Conservation (phyloP, 2,888 invertebrate species). For the Allophyes oxyacanthae region DNA sequence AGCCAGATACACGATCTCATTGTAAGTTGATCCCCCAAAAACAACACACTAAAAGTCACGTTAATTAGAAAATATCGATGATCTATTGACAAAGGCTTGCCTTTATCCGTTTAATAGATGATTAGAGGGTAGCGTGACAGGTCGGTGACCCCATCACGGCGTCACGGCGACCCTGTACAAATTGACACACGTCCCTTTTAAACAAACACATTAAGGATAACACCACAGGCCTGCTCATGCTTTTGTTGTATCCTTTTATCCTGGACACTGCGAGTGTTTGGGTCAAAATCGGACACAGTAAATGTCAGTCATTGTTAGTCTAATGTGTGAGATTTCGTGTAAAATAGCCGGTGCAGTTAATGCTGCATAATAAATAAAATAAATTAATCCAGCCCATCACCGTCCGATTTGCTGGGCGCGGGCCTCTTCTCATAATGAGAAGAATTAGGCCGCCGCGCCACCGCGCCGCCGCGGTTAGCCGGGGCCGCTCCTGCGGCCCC, state of each 20-base stretch:
- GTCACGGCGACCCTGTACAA: conserved; percentile 60
- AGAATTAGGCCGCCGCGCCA: too few relatives aligned
- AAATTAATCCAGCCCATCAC: too few relatives aligned
- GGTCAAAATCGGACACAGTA: conserved; percentile 1
- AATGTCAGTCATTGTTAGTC: conserved; percentile 3
- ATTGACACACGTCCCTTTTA: conserved; percentile 68
- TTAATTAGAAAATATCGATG: conserved; percentile 63
- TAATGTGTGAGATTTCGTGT: background rate
- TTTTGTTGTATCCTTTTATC: conserved; percentile 43
- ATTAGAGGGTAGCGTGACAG: conserved; percentile 50
- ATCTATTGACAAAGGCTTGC: conserved; percentile 61
- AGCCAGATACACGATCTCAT: conserved; percentile 29
- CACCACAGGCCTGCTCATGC: conserved; percentile 36
- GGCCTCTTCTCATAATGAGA: too few relatives aligned
- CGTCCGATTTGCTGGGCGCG: too few relatives aligned
- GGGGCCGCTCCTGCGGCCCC: too few relatives aligned
- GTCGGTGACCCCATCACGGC: conserved; percentile 52
- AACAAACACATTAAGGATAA: conserved; percentile 59
- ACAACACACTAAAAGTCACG: conserved; percentile 41
- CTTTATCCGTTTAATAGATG: conserved; percentile 58
- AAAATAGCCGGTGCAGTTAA: background rate
- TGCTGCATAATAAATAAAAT: too few relatives aligned
- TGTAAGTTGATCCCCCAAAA: conserved; percentile 25
- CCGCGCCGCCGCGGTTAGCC: too few relatives aligned
- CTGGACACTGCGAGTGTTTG: conserved; percentile 14